A percentile compares a stretch with the other conserved stretches of the same genome.
phyloP scores from a whole-genome alignment of 2,113 vertebrate species.

The Gasterosteus nipponicus region DNA sequence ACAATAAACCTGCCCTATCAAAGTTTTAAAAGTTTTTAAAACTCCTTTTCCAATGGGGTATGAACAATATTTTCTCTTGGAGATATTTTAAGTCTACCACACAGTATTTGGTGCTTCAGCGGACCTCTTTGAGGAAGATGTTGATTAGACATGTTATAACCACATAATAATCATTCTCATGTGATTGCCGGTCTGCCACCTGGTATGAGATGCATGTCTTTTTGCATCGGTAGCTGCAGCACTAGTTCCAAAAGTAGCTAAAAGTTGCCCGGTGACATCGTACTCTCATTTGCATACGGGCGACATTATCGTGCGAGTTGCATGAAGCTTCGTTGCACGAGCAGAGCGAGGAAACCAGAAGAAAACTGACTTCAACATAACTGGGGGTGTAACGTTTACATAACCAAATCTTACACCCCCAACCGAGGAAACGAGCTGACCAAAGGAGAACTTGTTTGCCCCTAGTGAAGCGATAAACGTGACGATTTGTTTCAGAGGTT shows the following conservation, averaged over 20 bases:
- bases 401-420: no score
- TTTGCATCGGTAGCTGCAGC: background rate
- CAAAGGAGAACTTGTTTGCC: no score
- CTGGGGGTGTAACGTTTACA: no score
- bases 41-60: background rate
- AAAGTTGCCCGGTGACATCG: background rate
- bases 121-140: no score
- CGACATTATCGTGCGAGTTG: background rate
- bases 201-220: background rate
- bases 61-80: no score
- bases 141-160: no score
- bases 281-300: background rate
- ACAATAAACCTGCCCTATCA: constrained; percentile 7
- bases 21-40: background rate
- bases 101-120: no score
- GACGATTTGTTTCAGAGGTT: background rate
- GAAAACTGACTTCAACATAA: no score
- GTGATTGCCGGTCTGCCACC: no score
- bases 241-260: background rate
- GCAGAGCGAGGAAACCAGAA: no score
- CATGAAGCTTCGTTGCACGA: background rate
- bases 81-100: no score
- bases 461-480: background rate
- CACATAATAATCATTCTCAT: no score
- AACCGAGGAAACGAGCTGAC: background rate